phyloP scores from a whole-genome alignment of 2,888 invertebrate species.

The Dusona sp. region DNA sequence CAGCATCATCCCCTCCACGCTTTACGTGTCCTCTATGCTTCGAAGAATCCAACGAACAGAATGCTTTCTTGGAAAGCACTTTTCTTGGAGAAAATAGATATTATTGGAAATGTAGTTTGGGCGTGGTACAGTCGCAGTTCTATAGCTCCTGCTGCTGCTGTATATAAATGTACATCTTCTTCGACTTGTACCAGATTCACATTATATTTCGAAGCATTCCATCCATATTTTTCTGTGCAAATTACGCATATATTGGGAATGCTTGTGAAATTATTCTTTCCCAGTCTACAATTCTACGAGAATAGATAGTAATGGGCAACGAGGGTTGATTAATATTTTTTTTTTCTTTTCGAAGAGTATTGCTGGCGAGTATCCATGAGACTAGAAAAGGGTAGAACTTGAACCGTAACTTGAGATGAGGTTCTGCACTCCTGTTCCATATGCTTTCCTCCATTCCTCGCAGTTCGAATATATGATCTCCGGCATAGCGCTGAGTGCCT shows the following conservation, averaged over 20 bases:
- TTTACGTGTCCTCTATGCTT: conserved; percentile 60
- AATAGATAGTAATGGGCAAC: conserved; percentile 52
- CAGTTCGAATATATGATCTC: conserved; percentile 60
- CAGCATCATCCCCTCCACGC: conserved; percentile 45
- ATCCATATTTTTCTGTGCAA: background rate
- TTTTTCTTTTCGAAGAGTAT: conserved; percentile 28
- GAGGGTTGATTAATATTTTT: conserved; percentile 46
- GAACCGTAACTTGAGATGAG: conserved; percentile 61
- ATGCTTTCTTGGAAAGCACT: conserved; percentile 45
- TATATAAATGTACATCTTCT: conserved; percentile 5
- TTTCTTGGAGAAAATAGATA: conserved; percentile 49
- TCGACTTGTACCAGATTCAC: background rate
- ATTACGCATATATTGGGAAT: background rate
- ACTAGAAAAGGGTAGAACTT: conserved; percentile 14
- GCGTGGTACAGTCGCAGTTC: conserved; percentile 60
- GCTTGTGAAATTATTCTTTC: conserved; percentile 32
- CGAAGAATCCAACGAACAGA: conserved; percentile 59
- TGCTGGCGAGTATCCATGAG: conserved; percentile 33
- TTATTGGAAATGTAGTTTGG: conserved; percentile 64
- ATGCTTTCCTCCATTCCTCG: conserved; percentile 51
- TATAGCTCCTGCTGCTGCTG: background rate
- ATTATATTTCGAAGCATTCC: conserved; percentile 24
- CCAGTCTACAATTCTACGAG: conserved; percentile 37
- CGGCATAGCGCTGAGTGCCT: conserved; percentile 59
- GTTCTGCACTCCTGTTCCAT: conserved; percentile 59